A percentile compares a stretch with the other conserved stretches of the same genome.
Conservation (phyloP, 2,797 vertebrate species). For the Vireo griseus region DNA sequence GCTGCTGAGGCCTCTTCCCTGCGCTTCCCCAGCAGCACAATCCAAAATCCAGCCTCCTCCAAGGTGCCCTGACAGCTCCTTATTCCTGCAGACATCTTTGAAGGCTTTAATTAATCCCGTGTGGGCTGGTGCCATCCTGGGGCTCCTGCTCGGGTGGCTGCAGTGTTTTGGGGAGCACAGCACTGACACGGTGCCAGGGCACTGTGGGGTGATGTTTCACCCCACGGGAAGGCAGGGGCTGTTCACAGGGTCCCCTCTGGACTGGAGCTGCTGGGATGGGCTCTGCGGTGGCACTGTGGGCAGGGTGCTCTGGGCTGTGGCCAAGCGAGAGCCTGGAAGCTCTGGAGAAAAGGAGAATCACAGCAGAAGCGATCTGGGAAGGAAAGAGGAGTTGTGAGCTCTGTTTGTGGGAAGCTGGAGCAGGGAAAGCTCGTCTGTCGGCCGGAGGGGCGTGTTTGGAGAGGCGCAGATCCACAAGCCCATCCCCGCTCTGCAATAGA, state of each 20-base stretch:
- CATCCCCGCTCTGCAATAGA: slow-evolving; percentile 9
- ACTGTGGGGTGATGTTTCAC: not conserved
- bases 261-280: not conserved
- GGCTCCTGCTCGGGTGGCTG: not conserved
- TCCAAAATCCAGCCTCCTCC: not conserved
- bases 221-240: accelerated
- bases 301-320: not conserved
- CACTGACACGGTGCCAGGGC: not conserved
- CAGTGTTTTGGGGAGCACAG: accelerated
- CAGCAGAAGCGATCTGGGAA: accelerated
- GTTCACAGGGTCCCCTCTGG: not conserved
- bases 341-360: not conserved
- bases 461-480: not conserved
- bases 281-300: accelerated
- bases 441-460: not conserved
- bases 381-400: not conserved
- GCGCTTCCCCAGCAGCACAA: accelerated
- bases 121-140: not conserved
- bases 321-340: accelerated
- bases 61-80: not conserved
- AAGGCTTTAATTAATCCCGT: not conserved
- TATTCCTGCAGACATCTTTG: not conserved
- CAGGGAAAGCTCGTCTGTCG: not conserved
- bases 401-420: not conserved
- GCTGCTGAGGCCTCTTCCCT: not conserved